These are phyloP conservation scores for Hirundo rustica DNA, from an alignment of 2,797 vertebrate species.

Conservation along the genomic window DNA sequence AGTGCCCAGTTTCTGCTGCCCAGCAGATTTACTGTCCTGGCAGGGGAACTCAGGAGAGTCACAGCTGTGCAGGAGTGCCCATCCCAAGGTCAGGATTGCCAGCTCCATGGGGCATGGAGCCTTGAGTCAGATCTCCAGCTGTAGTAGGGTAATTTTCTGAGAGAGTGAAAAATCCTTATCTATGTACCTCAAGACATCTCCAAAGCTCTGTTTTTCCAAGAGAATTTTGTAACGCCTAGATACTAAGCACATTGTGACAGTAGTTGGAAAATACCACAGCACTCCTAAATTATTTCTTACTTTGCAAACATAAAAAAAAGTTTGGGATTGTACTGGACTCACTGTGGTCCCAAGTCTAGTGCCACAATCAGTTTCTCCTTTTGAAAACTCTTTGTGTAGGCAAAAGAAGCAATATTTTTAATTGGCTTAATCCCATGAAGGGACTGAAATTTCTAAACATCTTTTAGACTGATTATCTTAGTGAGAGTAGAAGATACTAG, in stretches of 20 bases:
- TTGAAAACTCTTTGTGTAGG: background rate
- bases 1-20: background rate
- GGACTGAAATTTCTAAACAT: background rate
- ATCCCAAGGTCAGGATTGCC: background rate
- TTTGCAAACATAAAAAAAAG: background rate
- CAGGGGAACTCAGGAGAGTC: background rate
- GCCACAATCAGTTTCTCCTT: background rate
- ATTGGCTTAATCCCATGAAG: background rate
- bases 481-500: background rate
- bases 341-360: too few species aligned
- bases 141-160: background rate
- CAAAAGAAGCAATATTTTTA: background rate
- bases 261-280: background rate
- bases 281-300: background rate
- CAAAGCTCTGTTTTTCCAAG: background rate
- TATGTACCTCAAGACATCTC: background rate
- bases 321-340: accelerated
- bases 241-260: background rate
- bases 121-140: background rate
- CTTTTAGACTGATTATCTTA: background rate
- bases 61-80: background rate
- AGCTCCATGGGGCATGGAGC: background rate
- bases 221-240: background rate
- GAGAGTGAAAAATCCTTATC: background rate
- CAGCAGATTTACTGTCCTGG: background rate